phyloP scores from a whole-genome alignment of 2,888 invertebrate genomes.

The Tiliacea citrago region DNA sequence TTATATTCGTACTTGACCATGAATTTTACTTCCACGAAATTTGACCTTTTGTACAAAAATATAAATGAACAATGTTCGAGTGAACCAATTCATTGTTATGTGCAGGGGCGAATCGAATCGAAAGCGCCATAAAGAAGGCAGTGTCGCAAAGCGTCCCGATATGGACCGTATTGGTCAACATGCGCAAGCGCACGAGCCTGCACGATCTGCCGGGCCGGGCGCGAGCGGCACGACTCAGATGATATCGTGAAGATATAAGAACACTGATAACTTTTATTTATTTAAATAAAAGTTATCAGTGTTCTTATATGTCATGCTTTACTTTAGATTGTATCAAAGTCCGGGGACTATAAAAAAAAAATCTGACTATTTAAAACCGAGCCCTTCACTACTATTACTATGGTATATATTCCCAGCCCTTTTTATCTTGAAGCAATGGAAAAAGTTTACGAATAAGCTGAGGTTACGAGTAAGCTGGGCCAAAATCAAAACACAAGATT shows the following conservation, averaged over 20 bases:
- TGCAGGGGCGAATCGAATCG: slow-evolving; percentile 66
- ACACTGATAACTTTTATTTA: too few relatives aligned
- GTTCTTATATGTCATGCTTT: background rate
- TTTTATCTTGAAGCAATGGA: background rate
- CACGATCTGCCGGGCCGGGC: background rate
- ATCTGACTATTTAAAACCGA: too few relatives aligned
- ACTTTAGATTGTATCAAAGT: background rate
- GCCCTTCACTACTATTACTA: too few relatives aligned
- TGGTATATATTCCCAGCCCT: background rate
- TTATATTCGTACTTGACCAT: slow-evolving; percentile 36
- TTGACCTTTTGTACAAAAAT: background rate
- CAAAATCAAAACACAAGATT: background rate
- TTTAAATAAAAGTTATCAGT: background rate
- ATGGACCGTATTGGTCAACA: slow-evolving; percentile 79
- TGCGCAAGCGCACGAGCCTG: slow-evolving; percentile 63
- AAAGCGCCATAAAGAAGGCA: slow-evolving; percentile 70
- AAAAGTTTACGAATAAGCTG: too few relatives aligned
- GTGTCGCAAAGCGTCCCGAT: slow-evolving; percentile 80
- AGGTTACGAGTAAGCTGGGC: background rate
- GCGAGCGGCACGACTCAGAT: slow-evolving; percentile 9
- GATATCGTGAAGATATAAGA: slow-evolving; percentile 18
- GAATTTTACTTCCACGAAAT: slow-evolving; percentile 6
- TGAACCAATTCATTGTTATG: slow-evolving; percentile 68
- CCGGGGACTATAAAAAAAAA: background rate
- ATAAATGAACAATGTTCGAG: background rate